These are phyloP conservation scores for Arctopsyche grandis DNA, from an alignment of 1,140 invertebrate species.

Conservation along the genomic window DNA sequence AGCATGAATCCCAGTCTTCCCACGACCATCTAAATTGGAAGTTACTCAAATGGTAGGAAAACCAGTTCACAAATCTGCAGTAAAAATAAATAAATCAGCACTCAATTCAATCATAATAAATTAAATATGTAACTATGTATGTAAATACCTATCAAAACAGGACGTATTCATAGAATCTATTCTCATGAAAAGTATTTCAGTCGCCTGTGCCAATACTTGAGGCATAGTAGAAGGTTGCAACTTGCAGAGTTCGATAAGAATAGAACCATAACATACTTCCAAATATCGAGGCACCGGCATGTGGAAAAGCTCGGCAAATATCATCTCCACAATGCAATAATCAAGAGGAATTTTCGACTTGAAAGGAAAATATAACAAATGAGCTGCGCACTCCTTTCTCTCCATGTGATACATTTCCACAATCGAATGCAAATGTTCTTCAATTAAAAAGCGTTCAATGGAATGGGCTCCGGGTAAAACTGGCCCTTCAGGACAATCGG, in stretches of 20 bases:
- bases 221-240: conserved; percentile 96
- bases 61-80: conserved; percentile 91
- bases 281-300: conserved; percentile 88
- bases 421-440: conserved; percentile 95
- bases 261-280: conserved; percentile 95
- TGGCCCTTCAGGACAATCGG: conserved; percentile 95
- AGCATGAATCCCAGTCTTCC: conserved; percentile 92
- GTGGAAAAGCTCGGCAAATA: conserved; percentile 94
- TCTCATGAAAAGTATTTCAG: conserved; percentile 95
- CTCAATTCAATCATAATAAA: not conserved
- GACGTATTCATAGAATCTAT: conserved; percentile 97
- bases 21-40: conserved; percentile 99
- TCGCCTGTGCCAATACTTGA: conserved; percentile 96
- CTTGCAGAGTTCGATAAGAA: conserved; percentile 97
- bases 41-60: conserved; percentile 98
- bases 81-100: conserved; percentile 29
- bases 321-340: conserved; percentile 98
- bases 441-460: conserved; percentile 97
- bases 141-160: conserved; percentile 85
- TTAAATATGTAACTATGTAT: not conserved
- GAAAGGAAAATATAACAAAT: conserved; percentile 91
- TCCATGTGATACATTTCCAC: conserved; percentile 90
- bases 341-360: conserved; percentile 96
- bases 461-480: conserved; percentile 94
- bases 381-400: conserved; percentile 93